Evolutionary conservation across 2,888 invertebrate species (phyloP).

Genomic region (Temnothorax unifasciatus): DNA sequence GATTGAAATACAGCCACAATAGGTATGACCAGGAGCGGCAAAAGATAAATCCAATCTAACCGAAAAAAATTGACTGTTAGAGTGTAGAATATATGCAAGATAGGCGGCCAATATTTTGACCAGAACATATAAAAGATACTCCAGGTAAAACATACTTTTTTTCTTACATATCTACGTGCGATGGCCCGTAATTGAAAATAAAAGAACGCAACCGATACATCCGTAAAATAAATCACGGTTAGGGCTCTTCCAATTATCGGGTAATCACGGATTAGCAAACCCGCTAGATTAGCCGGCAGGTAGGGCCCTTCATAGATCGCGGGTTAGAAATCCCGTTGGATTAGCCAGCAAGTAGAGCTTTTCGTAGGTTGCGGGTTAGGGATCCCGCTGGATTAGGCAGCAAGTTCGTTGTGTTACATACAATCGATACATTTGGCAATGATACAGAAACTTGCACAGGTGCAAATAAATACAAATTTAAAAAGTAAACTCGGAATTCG

Average conservation of each 20-base stretch:
- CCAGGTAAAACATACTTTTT: not conserved
- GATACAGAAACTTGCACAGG: not conserved
- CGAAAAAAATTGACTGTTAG: not conserved
- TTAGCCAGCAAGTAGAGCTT: not conserved
- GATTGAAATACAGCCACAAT: not conserved
- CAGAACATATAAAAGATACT: not conserved
- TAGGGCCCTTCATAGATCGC: not conserved
- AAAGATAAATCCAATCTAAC: not conserved
- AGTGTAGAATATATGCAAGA: not conserved
- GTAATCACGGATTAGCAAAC: not conserved
- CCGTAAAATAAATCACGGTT: not conserved
- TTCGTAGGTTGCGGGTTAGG: not conserved
- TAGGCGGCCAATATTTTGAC: not conserved
- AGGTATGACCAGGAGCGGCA: not conserved
- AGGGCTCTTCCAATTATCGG: not conserved
- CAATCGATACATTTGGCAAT: not conserved
- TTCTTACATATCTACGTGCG: not conserved
- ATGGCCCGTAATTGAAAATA: not conserved
- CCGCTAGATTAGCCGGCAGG: not conserved
- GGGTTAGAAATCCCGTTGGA: constrained; percentile 1
- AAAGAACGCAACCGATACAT: not conserved
- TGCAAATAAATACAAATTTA: not conserved
- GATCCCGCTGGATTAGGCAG: constrained; percentile 3
- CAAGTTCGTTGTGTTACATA: not conserved
- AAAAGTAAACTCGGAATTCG: not conserved